Evolutionary conservation across 2,797 vertebrate genomes (phyloP), one percentile per base, ranked within the genome.

Genomic region (Acanthurus tractus): DNA sequence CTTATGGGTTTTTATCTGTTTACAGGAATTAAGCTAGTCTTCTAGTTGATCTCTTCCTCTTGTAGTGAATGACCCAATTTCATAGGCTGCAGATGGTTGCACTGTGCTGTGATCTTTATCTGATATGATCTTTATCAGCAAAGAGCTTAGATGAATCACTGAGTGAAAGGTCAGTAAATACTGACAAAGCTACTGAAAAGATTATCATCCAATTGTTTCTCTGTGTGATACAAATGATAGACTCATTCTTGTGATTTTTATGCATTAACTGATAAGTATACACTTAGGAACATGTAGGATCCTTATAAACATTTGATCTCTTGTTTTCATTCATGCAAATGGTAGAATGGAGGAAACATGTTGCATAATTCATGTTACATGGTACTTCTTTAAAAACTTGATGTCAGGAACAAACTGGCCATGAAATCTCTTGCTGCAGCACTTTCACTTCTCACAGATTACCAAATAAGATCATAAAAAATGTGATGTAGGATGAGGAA

Each of bases 51-150:
- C 18, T 63, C 67, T 85, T 90, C 66, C 40, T 76, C 36, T 56
- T 23, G 29, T 45, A 48, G 14, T 22, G 20, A 79, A 15, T 88
- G 89, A 91, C 89, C 86, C 67, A 68, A 15, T 89, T 93, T 82
- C 23, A 8, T 29, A 4, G 9, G 4, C 40, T 64, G 70, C 40
- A 69, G 61, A 36, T 56, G 38, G 34, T 2, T 57, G 45, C 50
- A 34, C 20, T 67, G 1, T 36, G 25, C 25, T 42, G 12, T 71
- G 78, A 86, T 78, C 58, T 49, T 0, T 52, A 20, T 6, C 11
- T 23, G 81, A 81, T 72, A 20, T 17, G 59, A 65, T 72, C 48
- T 0, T 78, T 52, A 84, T 86, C 87, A 56, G 9, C 4, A 1
- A 50, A 1, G 2, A 64, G 69, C 29, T 56, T 0, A 23, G 25